A percentile compares a stretch with the other conserved stretches of the same genome.
These are phyloP conservation scores for Oceanites oceanicus DNA, from an alignment of 2,113 vertebrate species.

Conservation along the genomic window DNA sequence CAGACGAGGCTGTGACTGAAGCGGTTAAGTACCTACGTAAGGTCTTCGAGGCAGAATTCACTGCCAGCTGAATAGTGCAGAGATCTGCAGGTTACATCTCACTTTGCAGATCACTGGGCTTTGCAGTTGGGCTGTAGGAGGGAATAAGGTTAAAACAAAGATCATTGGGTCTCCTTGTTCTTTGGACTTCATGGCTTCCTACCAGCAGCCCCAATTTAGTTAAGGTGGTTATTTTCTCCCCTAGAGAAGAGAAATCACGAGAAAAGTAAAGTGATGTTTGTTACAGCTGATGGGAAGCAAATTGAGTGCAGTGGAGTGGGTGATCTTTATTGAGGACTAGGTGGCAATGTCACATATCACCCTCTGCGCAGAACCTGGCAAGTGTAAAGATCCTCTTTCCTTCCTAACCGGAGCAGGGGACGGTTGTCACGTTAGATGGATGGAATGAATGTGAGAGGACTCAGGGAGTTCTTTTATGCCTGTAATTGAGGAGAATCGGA, in stretches of 20 bases:
- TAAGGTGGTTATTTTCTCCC: not conserved
- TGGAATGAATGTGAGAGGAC: not conserved
- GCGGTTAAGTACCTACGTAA: not conserved
- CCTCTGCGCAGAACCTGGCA: not conserved
- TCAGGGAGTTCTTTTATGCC: not conserved
- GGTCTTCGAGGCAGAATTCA: not conserved
- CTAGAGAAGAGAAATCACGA: not conserved
- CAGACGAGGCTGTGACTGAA: not conserved
- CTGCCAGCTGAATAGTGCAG: not conserved
- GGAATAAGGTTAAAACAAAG: conserved; percentile 6
- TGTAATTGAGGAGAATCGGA: conserved; percentile 17
- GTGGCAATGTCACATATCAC: conserved; percentile 28
- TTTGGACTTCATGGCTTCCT: not conserved
- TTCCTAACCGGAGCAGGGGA: not conserved
- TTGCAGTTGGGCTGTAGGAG: not conserved
- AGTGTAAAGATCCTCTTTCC: not conserved
- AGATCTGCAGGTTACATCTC: not conserved
- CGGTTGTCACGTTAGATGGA: not conserved
- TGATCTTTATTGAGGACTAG: conserved; percentile 29
- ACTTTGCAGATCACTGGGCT: not conserved
- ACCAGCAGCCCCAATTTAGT: not conserved
- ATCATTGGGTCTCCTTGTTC: not conserved
- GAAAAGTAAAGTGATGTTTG: not conserved
- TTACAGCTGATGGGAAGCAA: conserved; percentile 37
- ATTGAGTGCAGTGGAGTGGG: conserved; percentile 24